These are phyloP conservation scores for Delichon dasypus DNA, from an alignment of 2,797 vertebrate genomes.

Conservation along the genomic window DNA sequence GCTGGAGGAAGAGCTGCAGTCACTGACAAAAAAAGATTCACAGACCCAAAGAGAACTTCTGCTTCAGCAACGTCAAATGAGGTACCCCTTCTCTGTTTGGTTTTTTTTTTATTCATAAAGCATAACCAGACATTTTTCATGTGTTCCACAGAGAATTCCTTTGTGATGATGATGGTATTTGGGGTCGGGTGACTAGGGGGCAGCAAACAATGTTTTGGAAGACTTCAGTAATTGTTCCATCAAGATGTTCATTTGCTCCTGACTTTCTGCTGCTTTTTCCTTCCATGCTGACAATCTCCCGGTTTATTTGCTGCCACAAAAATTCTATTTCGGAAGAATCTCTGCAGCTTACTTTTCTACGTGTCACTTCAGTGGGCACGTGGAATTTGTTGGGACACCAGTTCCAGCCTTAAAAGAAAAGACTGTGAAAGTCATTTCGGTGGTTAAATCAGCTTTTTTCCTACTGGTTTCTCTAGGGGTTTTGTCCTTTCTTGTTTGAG, in stretches of 20 bases:
- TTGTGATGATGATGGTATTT: background rate
- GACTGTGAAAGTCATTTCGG: background rate
- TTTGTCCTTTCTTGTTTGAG: background rate
- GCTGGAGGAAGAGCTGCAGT: conserved; percentile 70
- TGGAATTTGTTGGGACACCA: background rate
- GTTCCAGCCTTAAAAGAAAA: background rate
- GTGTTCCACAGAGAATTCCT: background rate
- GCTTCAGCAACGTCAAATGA: conserved; percentile 73
- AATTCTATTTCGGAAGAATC: background rate
- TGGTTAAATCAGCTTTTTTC: background rate
- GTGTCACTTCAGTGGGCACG: background rate
- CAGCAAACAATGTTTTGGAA: background rate
- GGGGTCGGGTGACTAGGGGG: too few relatives aligned
- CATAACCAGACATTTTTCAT: background rate
- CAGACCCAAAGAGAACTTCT: conserved; percentile 60
- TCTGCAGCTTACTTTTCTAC: background rate
- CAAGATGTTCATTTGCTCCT: background rate
- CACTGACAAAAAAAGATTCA: conserved; percentile 61
- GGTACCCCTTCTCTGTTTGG: conserved; percentile 60
- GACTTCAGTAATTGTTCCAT: background rate
- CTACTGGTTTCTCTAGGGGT: background rate
- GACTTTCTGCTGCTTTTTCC: background rate
- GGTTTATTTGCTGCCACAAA: background rate
- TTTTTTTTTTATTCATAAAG: background rate
- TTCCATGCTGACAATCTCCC: background rate